Evolutionary conservation across 2,113 vertebrate genomes (phyloP).

Genomic region (Stegostoma tigrinum): DNA sequence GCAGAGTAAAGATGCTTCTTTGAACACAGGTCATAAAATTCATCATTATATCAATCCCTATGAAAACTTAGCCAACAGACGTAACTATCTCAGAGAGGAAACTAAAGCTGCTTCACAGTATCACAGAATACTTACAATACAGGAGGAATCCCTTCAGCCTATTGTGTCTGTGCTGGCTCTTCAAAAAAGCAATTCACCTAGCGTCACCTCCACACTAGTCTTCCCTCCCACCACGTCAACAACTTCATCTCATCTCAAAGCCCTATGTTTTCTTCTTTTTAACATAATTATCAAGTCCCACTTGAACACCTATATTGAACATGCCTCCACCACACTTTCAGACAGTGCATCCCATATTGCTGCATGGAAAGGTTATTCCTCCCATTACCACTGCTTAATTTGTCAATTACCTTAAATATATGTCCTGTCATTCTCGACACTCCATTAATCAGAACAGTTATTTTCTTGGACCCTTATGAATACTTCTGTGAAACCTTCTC

Average conservation of each 20-base stretch:
- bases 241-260: too few species aligned
- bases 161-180: neutral
- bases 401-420: neutral
- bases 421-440: neutral
- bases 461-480: neutral
- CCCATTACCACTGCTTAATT: neutral
- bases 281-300: neutral
- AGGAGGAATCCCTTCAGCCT: neutral
- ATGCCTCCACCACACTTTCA: neutral
- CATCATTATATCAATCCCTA: neutral
- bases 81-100: neutral
- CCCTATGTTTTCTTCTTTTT: neutral
- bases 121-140: neutral
- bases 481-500: neutral
- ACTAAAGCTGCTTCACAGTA: neutral
- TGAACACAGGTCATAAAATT: neutral
- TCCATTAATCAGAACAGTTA: neutral
- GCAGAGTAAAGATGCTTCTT: neutral
- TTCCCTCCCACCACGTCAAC: neutral
- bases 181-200: neutral
- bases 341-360: neutral
- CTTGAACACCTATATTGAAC: neutral
- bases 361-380: neutral
- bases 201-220: neutral
- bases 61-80: neutral